A percentile compares a stretch with the other conserved stretches of the same genome.
These are phyloP conservation scores for Drepana arcuata DNA, from an alignment of 1,140 invertebrate species.

Conservation along the genomic window DNA sequence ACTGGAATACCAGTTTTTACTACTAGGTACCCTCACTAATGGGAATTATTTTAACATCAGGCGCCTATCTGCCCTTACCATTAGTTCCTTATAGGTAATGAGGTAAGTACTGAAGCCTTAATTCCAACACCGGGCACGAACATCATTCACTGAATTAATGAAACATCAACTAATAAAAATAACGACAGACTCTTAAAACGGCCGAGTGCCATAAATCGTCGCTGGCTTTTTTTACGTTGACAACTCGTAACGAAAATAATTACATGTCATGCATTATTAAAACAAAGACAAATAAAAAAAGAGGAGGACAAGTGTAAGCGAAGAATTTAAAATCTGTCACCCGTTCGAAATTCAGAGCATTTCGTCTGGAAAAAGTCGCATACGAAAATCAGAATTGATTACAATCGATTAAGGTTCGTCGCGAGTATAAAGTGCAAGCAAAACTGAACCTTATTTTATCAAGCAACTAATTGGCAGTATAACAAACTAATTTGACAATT, in stretches of 20 bases:
- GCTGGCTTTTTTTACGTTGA: slow-evolving; percentile 28
- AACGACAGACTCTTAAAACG: slow-evolving; percentile 32
- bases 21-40: slow-evolving; percentile 16
- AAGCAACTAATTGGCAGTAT: slow-evolving; percentile 18
- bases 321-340: slow-evolving; percentile 71
- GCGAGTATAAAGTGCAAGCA: slow-evolving; percentile 11
- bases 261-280: slow-evolving; percentile 65
- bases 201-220: slow-evolving; percentile 29
- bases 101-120: too few species aligned
- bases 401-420: slow-evolving; percentile 40
- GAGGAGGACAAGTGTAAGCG: slow-evolving; percentile 59
- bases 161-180: slow-evolving; percentile 30
- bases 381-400: slow-evolving; percentile 47
- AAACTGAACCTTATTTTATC: slow-evolving; percentile 19
- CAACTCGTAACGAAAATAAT: slow-evolving; percentile 44
- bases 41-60: too few species aligned
- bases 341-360: slow-evolving; percentile 55
- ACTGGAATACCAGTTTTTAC: slow-evolving; percentile 25
- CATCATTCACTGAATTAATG: too few species aligned
- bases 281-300: slow-evolving; percentile 44
- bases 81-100: too few species aligned
- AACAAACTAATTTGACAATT: too few species aligned
- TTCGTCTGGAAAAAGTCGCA: slow-evolving; percentile 42
- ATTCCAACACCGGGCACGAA: too few species aligned
- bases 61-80: too few species aligned